Evolutionary conservation across 2,888 invertebrate species (phyloP), one percentile per base, ranked within the genome.

Genomic region (Hydropsyche betteni): DNA sequence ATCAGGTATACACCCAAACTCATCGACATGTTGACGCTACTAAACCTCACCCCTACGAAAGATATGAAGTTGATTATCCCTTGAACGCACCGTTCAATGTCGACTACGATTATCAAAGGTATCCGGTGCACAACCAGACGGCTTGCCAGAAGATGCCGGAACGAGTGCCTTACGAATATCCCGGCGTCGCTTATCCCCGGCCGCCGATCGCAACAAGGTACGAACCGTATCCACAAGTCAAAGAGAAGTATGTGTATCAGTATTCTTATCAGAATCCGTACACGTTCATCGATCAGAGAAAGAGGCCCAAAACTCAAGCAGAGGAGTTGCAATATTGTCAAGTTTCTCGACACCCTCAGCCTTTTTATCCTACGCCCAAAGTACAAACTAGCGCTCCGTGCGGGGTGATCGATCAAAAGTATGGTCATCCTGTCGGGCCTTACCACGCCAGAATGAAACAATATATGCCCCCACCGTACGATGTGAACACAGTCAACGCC

Each of bases 161-260:
- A 82, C 87, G 87, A 83, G 87, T 87, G 14, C 5, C 24, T 33
- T 52, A 70, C 70, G 70, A 34, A 2, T 51, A 53, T 34, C 53
- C 70, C 12, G 7, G n/a, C 0, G 69, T 70, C n/a, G n/a, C 44
- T 5, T 51, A 70, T 8, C n/a, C 44, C n/a, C 24, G 70, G n/a
- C 3, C 44, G 34, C 52, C 53, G 1, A 44, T 7, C 4, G 50
- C 44, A 1, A n/a, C 55, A 3, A 82, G 87, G 10, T 87, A 83
- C 81, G 87, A 87, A 80, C 86, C 87, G 52, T 88, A 87, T 80
- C 86, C 86, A 76, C 80, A 82, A 76, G 79, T 83, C 36, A 88
- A 87, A 81, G 87, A 87, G 73, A 82, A 87, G 85, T 87, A 87
- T 44, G 78, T 75, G 8, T 78, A 78, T 50, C 68, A 69, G 12